phyloP scores from a whole-genome alignment of 2,888 invertebrate genomes.

The Euplexia lucipara region DNA sequence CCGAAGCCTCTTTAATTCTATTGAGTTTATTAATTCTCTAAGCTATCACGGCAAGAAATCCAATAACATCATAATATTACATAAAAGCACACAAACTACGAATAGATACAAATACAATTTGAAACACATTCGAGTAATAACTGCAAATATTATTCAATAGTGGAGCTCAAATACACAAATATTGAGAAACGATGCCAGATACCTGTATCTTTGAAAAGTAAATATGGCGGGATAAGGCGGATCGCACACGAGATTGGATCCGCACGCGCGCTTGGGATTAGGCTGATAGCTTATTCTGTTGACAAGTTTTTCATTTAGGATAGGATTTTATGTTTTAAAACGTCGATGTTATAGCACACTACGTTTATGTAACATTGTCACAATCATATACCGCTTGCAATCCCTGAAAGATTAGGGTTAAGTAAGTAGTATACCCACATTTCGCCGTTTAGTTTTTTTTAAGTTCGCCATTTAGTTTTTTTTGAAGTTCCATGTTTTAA shows the following conservation, averaged over 20 bases:
- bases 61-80: constrained; percentile 21
- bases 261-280: background rate
- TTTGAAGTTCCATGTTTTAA: no score
- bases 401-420: no score
- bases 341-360: no score
- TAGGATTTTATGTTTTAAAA: background rate
- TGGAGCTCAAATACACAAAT: constrained; percentile 20
- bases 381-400: no score
- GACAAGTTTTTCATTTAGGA: background rate
- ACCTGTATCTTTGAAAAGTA: constrained; percentile 38
- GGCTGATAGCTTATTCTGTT: background rate
- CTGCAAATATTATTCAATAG: constrained; percentile 41
- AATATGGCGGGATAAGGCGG: constrained; percentile 33
- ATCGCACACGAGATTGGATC: constrained; percentile 23
- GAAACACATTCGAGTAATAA: constrained; percentile 39
- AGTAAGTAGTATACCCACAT: no score
- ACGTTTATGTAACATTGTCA: no score
- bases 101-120: constrained; percentile 34
- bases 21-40: no score
- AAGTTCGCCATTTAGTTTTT: no score
- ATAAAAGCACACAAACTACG: constrained; percentile 8
- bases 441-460: no score
- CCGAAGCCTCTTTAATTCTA: no score
- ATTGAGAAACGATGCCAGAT: constrained; percentile 32
- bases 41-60: no score